A percentile compares a stretch with the other conserved stretches of the same genome.
These are phyloP conservation scores for Mythimna lalbum DNA, from an alignment of 2,888 invertebrate genomes.

Conservation along the genomic window DNA sequence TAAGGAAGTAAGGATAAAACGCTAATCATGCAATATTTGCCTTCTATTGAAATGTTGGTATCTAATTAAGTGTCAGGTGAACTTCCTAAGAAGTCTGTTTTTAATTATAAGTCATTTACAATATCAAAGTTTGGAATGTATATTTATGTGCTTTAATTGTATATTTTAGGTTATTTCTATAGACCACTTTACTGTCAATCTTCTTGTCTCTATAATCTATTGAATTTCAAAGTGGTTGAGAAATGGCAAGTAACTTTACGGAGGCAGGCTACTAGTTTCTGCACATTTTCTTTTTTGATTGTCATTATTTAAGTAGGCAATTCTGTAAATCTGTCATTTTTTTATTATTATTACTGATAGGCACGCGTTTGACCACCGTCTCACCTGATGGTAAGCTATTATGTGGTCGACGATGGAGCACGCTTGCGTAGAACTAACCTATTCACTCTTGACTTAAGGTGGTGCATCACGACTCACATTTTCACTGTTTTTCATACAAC, in stretches of 20 bases:
- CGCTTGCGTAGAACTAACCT: too few species aligned
- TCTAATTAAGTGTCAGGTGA: slow-evolving; percentile 60
- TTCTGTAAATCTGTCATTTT: neutral
- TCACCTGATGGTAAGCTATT: too few species aligned
- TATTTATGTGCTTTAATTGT: neutral
- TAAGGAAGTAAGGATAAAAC: too few species aligned
- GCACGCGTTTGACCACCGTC: too few species aligned
- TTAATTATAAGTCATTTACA: slow-evolving; percentile 34
- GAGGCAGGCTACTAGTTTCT: neutral
- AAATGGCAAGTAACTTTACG: too few species aligned
- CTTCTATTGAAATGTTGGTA: slow-evolving; percentile 54
- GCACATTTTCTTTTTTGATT: neutral
- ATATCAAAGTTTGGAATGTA: slow-evolving; percentile 35
- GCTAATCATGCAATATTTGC: slow-evolving; percentile 31
- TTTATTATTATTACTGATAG: too few species aligned
- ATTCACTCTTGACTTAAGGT: too few species aligned
- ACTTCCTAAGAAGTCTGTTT: slow-evolving; percentile 47
- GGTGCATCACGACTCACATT: too few species aligned
- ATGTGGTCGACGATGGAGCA: too few species aligned
- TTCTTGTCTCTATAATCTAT: too few species aligned
- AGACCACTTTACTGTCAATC: neutral
- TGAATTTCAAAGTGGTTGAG: too few species aligned
- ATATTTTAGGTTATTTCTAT: slow-evolving; percentile 11
- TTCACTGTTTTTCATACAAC: too few species aligned
- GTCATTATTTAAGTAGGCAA: neutral